These are phyloP conservation scores for Pharmacophagus antenor DNA, from an alignment of 2,888 invertebrate species.

Conservation along the genomic window DNA sequence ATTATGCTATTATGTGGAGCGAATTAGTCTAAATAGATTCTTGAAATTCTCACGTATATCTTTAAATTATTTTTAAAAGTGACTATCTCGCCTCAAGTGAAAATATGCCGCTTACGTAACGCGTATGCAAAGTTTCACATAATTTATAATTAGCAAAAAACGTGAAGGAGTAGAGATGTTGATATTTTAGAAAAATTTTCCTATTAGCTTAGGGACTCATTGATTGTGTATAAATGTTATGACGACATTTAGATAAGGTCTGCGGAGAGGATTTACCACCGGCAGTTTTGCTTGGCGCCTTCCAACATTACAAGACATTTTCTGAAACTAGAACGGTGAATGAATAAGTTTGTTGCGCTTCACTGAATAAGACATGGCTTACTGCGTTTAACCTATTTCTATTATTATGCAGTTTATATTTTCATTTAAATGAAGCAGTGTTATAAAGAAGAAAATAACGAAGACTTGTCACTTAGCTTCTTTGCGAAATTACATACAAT, in stretches of 20 bases:
- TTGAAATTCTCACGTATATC: background rate
- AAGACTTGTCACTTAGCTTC: too few relatives aligned
- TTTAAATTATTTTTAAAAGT: background rate
- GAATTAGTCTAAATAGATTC: background rate
- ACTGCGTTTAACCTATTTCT: constrained; percentile 16
- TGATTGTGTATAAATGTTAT: background rate
- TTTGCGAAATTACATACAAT: too few relatives aligned
- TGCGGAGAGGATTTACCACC: constrained; percentile 39
- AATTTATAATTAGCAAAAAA: background rate
- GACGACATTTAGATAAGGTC: background rate
- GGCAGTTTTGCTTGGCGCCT: constrained; percentile 31
- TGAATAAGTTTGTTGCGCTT: constrained; percentile 19
- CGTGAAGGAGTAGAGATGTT: background rate
- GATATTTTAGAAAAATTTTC: background rate
- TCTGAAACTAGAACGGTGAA: constrained; percentile 13
- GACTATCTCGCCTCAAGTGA: background rate
- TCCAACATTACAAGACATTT: constrained; percentile 15
- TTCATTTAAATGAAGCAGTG: background rate
- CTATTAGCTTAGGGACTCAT: background rate
- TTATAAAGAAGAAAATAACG: background rate
- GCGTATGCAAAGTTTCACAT: background rate
- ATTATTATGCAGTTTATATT: constrained; percentile 7
- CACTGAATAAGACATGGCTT: constrained; percentile 19
- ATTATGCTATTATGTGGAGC: background rate
- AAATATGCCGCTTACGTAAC: background rate